Evolutionary conservation across 1,140 invertebrate genomes (phyloP).

Genomic region (Leptinotarsa texana): DNA sequence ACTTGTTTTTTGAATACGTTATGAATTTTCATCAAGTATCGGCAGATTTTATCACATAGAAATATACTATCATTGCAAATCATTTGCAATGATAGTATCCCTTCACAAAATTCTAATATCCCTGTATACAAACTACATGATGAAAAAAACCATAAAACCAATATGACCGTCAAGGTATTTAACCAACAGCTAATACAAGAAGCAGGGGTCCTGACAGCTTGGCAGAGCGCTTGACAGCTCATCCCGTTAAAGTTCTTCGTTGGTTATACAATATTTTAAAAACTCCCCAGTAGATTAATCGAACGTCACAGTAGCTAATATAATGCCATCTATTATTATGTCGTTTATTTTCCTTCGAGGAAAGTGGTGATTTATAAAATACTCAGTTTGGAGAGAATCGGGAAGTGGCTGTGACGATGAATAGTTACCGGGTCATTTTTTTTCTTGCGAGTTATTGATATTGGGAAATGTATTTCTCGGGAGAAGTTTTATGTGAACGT

Average conservation of each 20-base stretch:
- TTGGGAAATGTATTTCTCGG: no score
- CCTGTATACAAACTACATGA: not conserved
- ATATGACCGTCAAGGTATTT: conserved; percentile 7
- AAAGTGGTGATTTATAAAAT: conserved; percentile 14
- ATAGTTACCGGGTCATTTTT: not conserved
- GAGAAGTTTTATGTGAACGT: no score
- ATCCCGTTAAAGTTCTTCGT: conserved; percentile 11
- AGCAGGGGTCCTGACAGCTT: conserved; percentile 9
- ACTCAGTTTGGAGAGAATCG: not conserved
- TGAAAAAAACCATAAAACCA: not conserved
- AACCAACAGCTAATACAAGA: conserved; percentile 13
- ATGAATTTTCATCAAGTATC: no score
- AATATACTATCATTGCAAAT: no score
- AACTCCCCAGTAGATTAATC: conserved; percentile 10
- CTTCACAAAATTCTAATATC: no score
- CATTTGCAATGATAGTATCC: no score
- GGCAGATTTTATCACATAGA: no score
- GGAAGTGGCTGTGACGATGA: not conserved
- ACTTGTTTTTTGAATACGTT: no score
- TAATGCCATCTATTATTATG: conserved; percentile 18
- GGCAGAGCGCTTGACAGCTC: not conserved
- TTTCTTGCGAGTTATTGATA: no score
- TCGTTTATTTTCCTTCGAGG: conserved; percentile 13
- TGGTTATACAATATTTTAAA: conserved; percentile 11
- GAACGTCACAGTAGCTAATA: conserved; percentile 17